Conservation (phyloP, 2,797 vertebrate genomes). For the Micropoecilia bifurca region DNA sequence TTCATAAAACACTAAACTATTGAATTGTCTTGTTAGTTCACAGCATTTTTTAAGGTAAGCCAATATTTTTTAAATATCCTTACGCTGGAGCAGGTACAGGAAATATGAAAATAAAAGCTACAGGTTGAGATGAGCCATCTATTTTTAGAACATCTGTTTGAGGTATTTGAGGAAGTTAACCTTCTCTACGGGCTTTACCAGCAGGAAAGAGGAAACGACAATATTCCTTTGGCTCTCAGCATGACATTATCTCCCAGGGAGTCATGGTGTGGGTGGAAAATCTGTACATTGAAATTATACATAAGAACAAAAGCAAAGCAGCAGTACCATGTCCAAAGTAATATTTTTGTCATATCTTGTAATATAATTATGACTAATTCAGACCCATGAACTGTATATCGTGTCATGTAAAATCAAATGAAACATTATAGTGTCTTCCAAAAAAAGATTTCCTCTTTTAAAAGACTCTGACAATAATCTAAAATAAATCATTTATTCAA, state of each 20-base stretch:
- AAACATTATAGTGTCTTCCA: conserved; percentile 7
- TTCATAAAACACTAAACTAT: neutral
- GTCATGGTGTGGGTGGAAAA: conserved; percentile 20
- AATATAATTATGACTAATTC: conserved; percentile 41
- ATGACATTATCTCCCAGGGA: conserved; percentile 42
- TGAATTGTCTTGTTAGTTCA: neutral
- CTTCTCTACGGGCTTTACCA: conserved; percentile 40
- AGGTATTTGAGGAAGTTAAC: conserved; percentile 39
- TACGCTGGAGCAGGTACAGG: neutral
- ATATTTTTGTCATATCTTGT: conserved; percentile 14
- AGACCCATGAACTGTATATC: conserved; percentile 16
- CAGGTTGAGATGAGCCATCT: conserved; percentile 15
- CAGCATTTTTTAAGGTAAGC: neutral
- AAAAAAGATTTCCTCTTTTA: neutral
- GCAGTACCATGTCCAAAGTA: conserved; percentile 20
- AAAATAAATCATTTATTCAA: neutral
- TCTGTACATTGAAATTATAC: conserved; percentile 25
- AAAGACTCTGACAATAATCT: neutral
- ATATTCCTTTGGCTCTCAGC: conserved; percentile 43
- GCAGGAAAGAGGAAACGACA: conserved; percentile 35
- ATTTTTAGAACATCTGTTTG: conserved; percentile 37
- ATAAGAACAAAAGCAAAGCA: conserved; percentile 33
- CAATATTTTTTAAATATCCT: neutral
- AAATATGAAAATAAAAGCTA: conserved; percentile 16
- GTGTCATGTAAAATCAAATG: conserved; percentile 18